These are phyloP conservation scores for Propithecus deckenii DNA, from an alignment of 2,797 vertebrate genomes.

Conservation along the genomic window DNA sequence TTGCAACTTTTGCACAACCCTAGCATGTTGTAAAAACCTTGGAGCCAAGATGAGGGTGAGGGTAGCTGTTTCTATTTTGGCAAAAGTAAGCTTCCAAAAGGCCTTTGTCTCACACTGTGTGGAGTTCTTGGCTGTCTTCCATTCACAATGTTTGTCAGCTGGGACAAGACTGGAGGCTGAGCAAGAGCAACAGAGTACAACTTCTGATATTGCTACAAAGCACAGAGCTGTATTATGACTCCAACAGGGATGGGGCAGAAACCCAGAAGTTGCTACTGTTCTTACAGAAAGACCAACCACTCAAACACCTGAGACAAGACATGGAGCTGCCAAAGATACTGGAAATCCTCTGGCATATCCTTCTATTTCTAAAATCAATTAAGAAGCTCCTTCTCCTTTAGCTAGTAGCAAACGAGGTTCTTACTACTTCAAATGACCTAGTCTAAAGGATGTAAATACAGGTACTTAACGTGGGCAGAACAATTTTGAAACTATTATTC, in stretches of 20 bases:
- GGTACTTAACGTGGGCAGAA: not conserved
- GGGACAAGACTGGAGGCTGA: conserved; percentile 69
- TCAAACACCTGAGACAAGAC: not conserved
- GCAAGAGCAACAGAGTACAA: conserved; percentile 45
- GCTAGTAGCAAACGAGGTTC: not conserved
- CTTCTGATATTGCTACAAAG: conserved; percentile 77
- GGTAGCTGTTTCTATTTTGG: conserved; percentile 76
- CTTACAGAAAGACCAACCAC: conserved; percentile 61
- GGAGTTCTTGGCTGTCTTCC: conserved; percentile 80
- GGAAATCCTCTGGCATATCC: not conserved
- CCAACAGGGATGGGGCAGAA: conserved; percentile 45
- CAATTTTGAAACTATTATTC: not conserved
- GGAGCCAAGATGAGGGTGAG: conserved; percentile 56
- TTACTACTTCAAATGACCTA: not conserved
- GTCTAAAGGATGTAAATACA: not conserved
- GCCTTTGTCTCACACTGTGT: conserved; percentile 71
- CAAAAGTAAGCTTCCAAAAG: conserved; percentile 76
- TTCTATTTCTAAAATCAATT: not conserved
- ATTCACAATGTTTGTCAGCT: conserved; percentile 61
- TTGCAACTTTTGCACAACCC: not conserved
- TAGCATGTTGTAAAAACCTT: conserved; percentile 40
- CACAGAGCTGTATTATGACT: conserved; percentile 50
- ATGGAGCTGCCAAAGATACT: not conserved
- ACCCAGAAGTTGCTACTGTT: conserved; percentile 76
- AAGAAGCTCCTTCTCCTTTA: not conserved